Conservation (phyloP, 37 sponge, comb jelly and placozoan species). For the Halisarca cf. caerulea region DNA sequence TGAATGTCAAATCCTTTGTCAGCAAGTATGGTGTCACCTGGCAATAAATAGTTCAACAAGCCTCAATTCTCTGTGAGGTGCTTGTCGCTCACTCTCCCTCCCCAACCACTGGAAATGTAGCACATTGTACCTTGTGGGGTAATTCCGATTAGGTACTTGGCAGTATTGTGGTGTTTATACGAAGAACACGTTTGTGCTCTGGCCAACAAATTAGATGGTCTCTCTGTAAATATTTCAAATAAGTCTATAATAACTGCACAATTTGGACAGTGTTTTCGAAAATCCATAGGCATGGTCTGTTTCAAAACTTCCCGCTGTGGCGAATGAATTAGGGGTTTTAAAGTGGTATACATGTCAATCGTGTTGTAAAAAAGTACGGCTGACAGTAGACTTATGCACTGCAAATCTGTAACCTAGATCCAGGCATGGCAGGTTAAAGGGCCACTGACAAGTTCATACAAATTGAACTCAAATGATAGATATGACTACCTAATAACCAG, state of each 20-base stretch:
- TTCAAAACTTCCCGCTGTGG: conserved; percentile 47
- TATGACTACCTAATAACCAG: too few species aligned
- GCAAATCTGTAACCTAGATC: conserved; percentile 35
- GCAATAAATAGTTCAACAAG: too few species aligned
- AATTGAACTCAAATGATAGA: too few species aligned
- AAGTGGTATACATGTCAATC: not conserved
- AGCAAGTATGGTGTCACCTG: conserved; percentile 13
- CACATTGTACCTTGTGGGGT: not conserved
- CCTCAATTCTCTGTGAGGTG: too few species aligned
- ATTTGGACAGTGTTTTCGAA: conserved; percentile 44
- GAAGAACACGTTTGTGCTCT: too few species aligned
- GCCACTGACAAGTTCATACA: too few species aligned
- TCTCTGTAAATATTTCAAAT: conserved; percentile 38
- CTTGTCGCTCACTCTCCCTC: too few species aligned
- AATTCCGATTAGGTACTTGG: too few species aligned
- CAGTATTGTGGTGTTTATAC: conserved; percentile 22
- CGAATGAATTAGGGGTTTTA: conserved; percentile 16
- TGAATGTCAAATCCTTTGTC: conserved; percentile 9
- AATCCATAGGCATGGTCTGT: conserved; percentile 46
- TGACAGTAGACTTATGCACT: conserved; percentile 10
- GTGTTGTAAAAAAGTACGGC: conserved; percentile 4
- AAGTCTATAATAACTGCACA: conserved; percentile 45
- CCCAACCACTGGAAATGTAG: not conserved
- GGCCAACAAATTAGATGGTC: too few species aligned
- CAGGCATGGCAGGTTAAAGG: not conserved